Evolutionary conservation across 2,888 invertebrate species (phyloP), one percentile per base, ranked within the genome.

Genomic region (Drepanosiphum platanoidis): DNA sequence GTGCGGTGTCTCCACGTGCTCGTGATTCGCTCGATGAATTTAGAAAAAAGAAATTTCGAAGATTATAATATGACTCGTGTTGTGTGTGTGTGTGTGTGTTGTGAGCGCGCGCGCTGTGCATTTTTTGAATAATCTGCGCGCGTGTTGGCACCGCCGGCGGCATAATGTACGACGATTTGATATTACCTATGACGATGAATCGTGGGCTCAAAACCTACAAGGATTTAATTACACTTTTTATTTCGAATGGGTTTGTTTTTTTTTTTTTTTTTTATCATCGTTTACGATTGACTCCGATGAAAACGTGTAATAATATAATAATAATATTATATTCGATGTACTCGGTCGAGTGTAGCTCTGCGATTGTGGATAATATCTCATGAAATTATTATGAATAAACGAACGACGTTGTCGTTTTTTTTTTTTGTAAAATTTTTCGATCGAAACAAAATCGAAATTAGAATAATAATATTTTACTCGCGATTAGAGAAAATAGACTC

Each of bases 1-100:
- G n/a, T n/a, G n/a, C n/a, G n/a, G n/a, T n/a, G n/a, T 18, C 64
- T 30, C 64, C 11, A 11, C n/a, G 27, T 27, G 27, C 36, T 8
- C 22, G 34, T 75, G n/a, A 46, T 46, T 46, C 18, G 11, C 72
- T 36, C 46, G 46, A 58, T 58, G 75, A 75, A 58, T 75, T 75
- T 22, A 32, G 30, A 64, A 42, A 11, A 8, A 58, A 75, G 52
- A 75, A 75, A 75, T 75, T 18, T 61, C 58, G 36, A 58, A 27
- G 13, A 75, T 75, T 32, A 34, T 34, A 61, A 61, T 27, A 30
- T 27, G 64, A 27, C 27, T n/a, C n/a, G n/a, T 61, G 61, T n/a
- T 64, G 64, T 27, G 64, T 64, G 64, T 64, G 30, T 61, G 61
- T 1, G 9, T 58, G n/a, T 58, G 22, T 22, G 22, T 61, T 22